Evolutionary conservation across 2,797 vertebrate species (phyloP), one percentile per base, ranked within the genome.

Genomic region (Sandelia bainsii): DNA sequence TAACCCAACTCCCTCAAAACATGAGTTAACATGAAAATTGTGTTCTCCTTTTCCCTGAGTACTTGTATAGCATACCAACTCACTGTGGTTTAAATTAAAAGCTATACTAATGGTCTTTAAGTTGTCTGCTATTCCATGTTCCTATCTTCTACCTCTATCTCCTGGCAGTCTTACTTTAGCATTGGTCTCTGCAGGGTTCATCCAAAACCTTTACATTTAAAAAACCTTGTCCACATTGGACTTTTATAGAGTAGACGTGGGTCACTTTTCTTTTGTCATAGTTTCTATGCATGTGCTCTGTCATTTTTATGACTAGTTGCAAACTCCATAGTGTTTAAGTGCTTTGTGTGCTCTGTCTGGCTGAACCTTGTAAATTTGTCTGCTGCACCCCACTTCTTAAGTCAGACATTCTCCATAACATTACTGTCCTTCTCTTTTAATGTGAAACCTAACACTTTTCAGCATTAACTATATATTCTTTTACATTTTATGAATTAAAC

Each of bases 301-400:
- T 85, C 83, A 72, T 81, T 87, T 93, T 88, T 85, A 93, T 83
- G 76, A 79, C 68, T 51, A 20, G 29, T 69, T 84, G 72, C 86
- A 82, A 86, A 83, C 77, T 83, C 65, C 56, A 69, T 67, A 78
- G 83, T 72, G 65, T 85, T 75, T 83, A 81, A 87, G 89, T 87
- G 80, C 23, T 81, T 67, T 50, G 71, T 82, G 60, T 87, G 81
- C 77, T 79, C 62, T 65, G 85, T 89, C 82, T 87, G 75, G 68
- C 69, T 83, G 69, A 72, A 67, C 44, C 84, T 77, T 73, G 72
- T 85, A 86, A 89, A 90, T 76, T 59, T 69, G 69, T 82, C 85
- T 74, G 58, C 69, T 83, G 72, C 73, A 53, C 62, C 66, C 63
- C 48, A 34, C 60, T 45, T 75, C 57, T 34, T 45, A 7, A 69